Percentiles rank a stretch among this genome's conserved stretches.
Evolutionary conservation across 2,888 invertebrate genomes (phyloP).

Genomic region (Nematopogon swammerdamellus): DNA sequence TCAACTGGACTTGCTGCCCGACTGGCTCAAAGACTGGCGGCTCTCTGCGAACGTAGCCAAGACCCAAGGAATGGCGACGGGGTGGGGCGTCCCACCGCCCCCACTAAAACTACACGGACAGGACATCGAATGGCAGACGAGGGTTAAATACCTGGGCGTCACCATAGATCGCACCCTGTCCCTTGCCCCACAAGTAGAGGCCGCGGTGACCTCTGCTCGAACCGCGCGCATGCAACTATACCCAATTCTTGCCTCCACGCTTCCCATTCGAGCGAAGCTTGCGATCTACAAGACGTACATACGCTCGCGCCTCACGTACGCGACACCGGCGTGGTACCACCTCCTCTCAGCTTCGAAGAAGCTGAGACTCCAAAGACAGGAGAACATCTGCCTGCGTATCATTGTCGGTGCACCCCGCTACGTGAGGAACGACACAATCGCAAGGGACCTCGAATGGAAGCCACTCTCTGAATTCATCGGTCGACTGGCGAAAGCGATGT

Average conservation of each 20-base stretch:
- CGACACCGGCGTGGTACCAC: conserved; percentile 4
- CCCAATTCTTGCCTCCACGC: conserved; percentile 9
- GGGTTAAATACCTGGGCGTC: conserved; percentile 12
- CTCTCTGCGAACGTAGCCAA: conserved; percentile 11
- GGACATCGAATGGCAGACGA: conserved; percentile 6
- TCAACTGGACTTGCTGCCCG: conserved; percentile 12
- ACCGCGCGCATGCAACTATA: conserved; percentile 6
- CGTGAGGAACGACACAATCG: not conserved
- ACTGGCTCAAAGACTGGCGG: conserved; percentile 8
- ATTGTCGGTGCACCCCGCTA: not conserved
- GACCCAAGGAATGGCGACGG: conserved; percentile 9
- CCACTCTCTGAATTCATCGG: not conserved
- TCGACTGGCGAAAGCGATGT: not conserved
- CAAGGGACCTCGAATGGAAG: not conserved
- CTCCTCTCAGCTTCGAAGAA: not conserved
- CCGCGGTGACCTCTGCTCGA: conserved; percentile 4
- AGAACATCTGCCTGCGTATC: not conserved
- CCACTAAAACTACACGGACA: conserved; percentile 1
- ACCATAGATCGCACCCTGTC: conserved; percentile 12
- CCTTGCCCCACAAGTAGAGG: conserved; percentile 7
- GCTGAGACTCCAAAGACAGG: not conserved
- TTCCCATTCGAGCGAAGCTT: conserved; percentile 12
- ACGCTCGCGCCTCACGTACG: not conserved
- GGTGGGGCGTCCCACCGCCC: not conserved
- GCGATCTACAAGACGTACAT: conserved; percentile 11